These are phyloP conservation scores for Novumbra hubbsi DNA, from an alignment of 2,797 vertebrate genomes.

Conservation along the genomic window DNA sequence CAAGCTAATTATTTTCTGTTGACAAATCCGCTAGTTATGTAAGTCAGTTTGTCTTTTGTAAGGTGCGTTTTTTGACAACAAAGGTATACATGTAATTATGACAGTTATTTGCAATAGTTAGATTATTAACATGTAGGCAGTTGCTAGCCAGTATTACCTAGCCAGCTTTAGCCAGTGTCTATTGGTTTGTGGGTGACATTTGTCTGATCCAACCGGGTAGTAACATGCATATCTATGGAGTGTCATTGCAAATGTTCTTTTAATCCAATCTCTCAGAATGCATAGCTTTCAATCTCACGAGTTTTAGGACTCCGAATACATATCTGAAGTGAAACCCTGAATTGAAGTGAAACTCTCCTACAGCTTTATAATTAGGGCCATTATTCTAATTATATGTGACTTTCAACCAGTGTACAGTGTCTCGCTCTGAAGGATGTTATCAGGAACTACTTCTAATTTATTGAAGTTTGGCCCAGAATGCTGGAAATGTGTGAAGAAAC, in stretches of 20 bases:
- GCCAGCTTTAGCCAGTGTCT: constrained; percentile 12
- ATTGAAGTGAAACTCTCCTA: no score
- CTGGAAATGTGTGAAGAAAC: constrained; percentile 34
- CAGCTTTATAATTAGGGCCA: not conserved
- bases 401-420: constrained; percentile 11
- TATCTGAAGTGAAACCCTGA: not conserved
- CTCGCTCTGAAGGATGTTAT: constrained; percentile 31
- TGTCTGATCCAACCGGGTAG: not conserved
- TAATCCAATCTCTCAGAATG: not conserved
- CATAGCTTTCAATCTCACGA: not conserved
- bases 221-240: not conserved
- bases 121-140: not conserved
- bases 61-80: not conserved
- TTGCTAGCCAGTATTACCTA: constrained; percentile 51
- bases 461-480: constrained; percentile 30
- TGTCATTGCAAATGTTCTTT: not conserved
- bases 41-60: constrained; percentile 43
- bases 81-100: not conserved
- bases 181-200: constrained; percentile 9
- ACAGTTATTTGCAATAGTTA: not conserved
- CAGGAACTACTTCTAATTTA: constrained; percentile 25
- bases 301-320: not conserved
- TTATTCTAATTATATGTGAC: constrained; percentile 16
- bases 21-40: constrained; percentile 58
- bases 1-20: constrained; percentile 23